Conservation (phyloP, 2,888 invertebrate species). For the Drepanosiphum platanoidis region DNA sequence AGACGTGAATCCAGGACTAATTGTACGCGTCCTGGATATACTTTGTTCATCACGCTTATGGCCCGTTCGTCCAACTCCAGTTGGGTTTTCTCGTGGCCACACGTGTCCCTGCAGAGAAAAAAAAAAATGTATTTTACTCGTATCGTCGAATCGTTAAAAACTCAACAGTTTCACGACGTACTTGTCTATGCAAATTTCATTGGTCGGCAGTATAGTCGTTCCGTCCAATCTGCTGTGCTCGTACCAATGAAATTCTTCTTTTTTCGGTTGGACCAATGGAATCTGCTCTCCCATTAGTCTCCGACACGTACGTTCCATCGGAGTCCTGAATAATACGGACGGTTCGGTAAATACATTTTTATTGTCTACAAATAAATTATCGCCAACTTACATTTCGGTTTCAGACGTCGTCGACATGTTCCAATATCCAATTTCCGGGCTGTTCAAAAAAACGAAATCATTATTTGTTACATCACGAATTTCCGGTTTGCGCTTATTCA, state of each 20-base stretch:
- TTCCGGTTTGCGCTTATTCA: no score
- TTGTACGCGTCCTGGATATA: background rate
- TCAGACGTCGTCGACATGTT: no score
- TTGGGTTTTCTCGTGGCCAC: slow-evolving; percentile 2
- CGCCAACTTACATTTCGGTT: no score
- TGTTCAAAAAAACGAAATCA: no score
- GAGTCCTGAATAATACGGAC: no score
- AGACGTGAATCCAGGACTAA: slow-evolving; percentile 3
- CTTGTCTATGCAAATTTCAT: background rate
- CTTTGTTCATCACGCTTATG: slow-evolving; percentile 7
- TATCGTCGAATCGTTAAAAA: background rate
- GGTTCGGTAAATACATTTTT: no score
- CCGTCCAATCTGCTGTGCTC: slow-evolving; percentile 13
- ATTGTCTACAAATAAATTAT: no score
- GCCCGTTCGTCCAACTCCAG: slow-evolving; percentile 20
- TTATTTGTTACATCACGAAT: no score
- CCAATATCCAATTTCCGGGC: no score
- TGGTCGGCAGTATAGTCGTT: background rate
- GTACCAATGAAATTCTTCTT: slow-evolving; percentile 20
- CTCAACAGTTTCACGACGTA: background rate
- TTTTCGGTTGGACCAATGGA: background rate
- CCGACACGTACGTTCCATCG: no score
- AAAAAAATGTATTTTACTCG: background rate
- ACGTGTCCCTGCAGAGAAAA: background rate
- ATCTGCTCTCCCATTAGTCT: slow-evolving; percentile 6